Evolutionary conservation across 2,113 vertebrate genomes (phyloP).

Genomic region (Cebidichthys violaceus): DNA sequence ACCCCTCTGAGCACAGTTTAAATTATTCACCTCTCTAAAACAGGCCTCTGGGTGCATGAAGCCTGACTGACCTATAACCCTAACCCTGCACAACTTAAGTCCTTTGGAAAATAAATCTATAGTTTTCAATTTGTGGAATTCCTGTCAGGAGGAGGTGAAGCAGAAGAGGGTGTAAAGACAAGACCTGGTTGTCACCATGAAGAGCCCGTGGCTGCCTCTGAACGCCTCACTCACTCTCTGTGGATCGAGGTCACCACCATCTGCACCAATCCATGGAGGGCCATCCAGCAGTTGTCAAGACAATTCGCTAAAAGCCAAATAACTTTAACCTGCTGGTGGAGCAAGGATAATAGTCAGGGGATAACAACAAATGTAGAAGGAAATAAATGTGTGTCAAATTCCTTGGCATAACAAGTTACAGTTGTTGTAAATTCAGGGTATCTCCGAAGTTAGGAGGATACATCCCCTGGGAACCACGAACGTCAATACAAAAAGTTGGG

Average conservation of each 20-base stretch:
- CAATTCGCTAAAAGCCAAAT: neutral
- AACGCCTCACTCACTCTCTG: neutral
- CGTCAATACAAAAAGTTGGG: neutral
- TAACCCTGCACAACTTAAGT: constrained; percentile 56
- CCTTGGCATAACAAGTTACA: neutral
- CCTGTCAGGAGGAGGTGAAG: constrained; percentile 23
- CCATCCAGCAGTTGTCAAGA: neutral
- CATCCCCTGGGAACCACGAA: neutral
- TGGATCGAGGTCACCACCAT: neutral
- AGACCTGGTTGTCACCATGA: neutral
- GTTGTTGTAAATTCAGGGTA: neutral
- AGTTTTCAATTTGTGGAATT: constrained; percentile 67
- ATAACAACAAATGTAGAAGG: neutral
- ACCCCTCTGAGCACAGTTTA: constrained; percentile 60
- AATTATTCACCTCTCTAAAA: constrained; percentile 81
- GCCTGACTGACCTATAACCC: constrained; percentile 75
- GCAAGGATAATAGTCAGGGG: neutral
- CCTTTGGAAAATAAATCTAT: constrained; percentile 65
- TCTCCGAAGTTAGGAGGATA: neutral
- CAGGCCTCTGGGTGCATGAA: constrained; percentile 59
- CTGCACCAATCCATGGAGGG: neutral
- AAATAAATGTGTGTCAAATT: neutral
- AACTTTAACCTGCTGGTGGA: neutral
- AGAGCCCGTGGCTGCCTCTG: neutral
- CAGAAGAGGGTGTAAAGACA: constrained; percentile 16